Base-by-base conservation (phyloP, 2,113 vertebrate genomes). In the Orthonyx spaldingii region DNA sequence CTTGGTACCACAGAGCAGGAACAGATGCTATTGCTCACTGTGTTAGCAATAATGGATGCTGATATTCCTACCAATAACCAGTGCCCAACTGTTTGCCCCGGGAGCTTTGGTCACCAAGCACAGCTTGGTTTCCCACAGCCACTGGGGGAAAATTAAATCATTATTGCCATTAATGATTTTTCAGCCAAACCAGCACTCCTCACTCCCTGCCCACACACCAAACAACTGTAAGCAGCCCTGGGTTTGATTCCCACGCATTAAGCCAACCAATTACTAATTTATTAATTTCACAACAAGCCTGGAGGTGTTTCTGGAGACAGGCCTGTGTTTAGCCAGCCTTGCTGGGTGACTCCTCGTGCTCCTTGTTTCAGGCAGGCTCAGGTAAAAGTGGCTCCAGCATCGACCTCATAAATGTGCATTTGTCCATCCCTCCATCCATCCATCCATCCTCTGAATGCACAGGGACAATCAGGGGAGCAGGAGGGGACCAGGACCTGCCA, bases 211-310 rank as follows among this genome's bases (percentile, higher is more conserved):
- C 93, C 90, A 91, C 90, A 69, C 5, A 53, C 46, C 28, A 11
- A 89, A 66, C 76, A 80, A 74, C 64, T 13, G 49, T 3, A 37
- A 16, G 44, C 84, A 91, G 79, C 50, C 81, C 74, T 16, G 44
- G 37, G 2, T 14, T 87, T 10, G 33, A 91, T 89, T 77, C 68
- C 93, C 90, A 93, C 70, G 61, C 0, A 0, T 76, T 21, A 85
- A 88, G 79, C 50, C 79, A 76, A 76, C 23, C 90, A 87, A 83
- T 80, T 74, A 85, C 66, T 69, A 61, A 87, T 85, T 76, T 60
- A 82, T 81, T 84, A 52, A 87, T 85, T 96, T 88, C 92, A 60
- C 88, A 88, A 77, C 4, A 0, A 69, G 95, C 90, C 91, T 83
- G 85, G 69, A 63, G 88, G 85, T 2, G 82, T 80, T 94, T 85